Conservation (phyloP, 2,113 vertebrate genomes). For the Dolichotis patagonum region DNA sequence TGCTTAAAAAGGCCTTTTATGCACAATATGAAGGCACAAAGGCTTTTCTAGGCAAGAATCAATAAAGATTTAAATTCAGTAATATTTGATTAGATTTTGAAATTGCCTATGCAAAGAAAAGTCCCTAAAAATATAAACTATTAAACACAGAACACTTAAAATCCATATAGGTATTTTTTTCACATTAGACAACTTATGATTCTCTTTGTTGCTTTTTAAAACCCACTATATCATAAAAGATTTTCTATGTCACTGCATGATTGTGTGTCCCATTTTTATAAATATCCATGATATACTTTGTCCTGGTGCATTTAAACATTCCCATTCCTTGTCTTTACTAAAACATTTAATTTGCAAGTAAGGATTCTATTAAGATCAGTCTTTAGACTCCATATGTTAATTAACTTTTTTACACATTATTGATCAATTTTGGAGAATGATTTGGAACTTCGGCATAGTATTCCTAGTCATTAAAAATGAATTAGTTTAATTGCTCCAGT, state of each 20-base stretch:
- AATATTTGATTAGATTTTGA: background rate
- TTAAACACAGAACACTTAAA: background rate
- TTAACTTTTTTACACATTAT: slow-evolving; percentile 25
- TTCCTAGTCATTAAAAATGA: slow-evolving; percentile 54
- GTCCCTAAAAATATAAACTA: background rate
- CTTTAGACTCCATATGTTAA: background rate
- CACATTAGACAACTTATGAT: background rate
- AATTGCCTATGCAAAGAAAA: background rate
- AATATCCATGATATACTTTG: background rate
- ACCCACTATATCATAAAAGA: background rate
- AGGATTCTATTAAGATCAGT: background rate
- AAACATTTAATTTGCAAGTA: background rate
- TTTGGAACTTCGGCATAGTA: slow-evolving; percentile 1
- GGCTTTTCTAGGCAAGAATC: background rate
- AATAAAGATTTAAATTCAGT: background rate
- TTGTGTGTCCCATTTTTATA: background rate
- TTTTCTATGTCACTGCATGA: background rate
- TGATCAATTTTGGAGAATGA: slow-evolving; percentile 4
- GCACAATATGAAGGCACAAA: background rate
- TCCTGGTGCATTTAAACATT: background rate
- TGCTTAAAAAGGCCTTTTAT: background rate
- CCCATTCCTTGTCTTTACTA: background rate
- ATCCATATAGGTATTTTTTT: background rate
- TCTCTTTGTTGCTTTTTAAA: background rate
- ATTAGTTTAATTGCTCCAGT: slow-evolving; percentile 58